Evolutionary conservation across 1,140 invertebrate species (phyloP), one percentile per base, ranked within the genome.

Genomic region (Drosophila watanabei): DNA sequence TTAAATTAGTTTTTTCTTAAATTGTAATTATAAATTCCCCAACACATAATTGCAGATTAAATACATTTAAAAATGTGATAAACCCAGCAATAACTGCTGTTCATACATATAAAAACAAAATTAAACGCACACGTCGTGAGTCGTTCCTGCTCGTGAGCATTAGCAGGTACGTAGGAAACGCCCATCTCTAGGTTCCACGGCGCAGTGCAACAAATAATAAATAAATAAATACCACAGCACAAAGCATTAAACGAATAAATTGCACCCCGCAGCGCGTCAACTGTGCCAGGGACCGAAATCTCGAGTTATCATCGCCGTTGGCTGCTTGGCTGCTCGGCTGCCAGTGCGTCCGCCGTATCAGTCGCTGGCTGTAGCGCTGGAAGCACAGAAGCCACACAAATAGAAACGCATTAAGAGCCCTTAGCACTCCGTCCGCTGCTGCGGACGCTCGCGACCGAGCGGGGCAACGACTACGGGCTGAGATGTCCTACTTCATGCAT

Each of bases 401-500:
- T 57, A 73, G 58, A 65, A 56, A 30, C 33, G 43, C 58, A 81
- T 73, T 77, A 45, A 64, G 35, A 30, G 41, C 24, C 18, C 37
- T 39, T 24, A 56, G 54, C 33, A 18, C 10, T 35, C 58, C 41
- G 65, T 81, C 71, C 60, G 83, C 64, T 49, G 61, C 51, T 51
- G 46, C 58, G 48, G 80, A 80, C 75, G 62, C 66, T 75, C 35
- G 49, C 62, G 61, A n/a, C 10, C 20, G 37, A 28, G 54, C 54
- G 37, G 37, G 35, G 14, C 54, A 16, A 57, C 76, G 65, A 58
- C 48, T 32, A 39, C 68, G 63, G 68, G 39, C 14, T 43, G 49
- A 16, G 66, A 93, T 93, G 92, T 91, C 92, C 76, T 91, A 93
- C 70, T 92, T 89, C 80, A 78, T 87, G 62, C 89, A 93, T 49